Evolutionary conservation across 2,113 vertebrate genomes (phyloP).

Genomic region (Lophotis ruficrista): DNA sequence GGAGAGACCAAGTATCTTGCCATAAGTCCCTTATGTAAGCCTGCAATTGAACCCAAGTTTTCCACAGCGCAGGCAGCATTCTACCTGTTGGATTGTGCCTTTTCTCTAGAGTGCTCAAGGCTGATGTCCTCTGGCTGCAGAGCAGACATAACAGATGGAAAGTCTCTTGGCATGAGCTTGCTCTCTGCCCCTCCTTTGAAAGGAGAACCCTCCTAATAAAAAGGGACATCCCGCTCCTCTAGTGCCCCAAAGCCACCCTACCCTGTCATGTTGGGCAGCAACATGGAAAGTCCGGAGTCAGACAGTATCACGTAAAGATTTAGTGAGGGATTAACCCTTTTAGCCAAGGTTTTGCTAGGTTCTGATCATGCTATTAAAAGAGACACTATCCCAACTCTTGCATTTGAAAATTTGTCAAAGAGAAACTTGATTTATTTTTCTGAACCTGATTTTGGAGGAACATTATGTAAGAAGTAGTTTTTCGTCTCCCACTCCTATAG

Average conservation of each 20-base stretch:
- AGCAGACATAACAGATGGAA: background rate
- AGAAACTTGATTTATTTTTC: background rate
- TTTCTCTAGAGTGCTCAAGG: background rate
- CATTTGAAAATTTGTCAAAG: background rate
- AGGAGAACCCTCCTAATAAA: background rate
- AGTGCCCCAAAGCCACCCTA: background rate
- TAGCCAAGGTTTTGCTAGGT: background rate
- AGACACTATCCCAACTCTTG: background rate
- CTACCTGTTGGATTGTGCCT: background rate
- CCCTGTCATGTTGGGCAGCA: fast-evolving
- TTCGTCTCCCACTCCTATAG: background rate
- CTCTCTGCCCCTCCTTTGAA: background rate
- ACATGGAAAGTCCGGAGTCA: background rate
- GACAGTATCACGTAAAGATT: background rate
- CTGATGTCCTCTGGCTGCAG: background rate
- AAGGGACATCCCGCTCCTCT: background rate
- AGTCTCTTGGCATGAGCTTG: background rate
- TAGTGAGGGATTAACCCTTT: background rate
- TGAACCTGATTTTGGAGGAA: background rate
- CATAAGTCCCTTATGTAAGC: background rate
- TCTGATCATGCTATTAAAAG: background rate
- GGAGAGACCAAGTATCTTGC: background rate
- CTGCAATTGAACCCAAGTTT: background rate
- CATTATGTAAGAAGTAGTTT: background rate
- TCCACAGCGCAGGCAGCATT: background rate